Conservation (phyloP, 2,888 invertebrate genomes). For the Acanthopleura granulata region DNA sequence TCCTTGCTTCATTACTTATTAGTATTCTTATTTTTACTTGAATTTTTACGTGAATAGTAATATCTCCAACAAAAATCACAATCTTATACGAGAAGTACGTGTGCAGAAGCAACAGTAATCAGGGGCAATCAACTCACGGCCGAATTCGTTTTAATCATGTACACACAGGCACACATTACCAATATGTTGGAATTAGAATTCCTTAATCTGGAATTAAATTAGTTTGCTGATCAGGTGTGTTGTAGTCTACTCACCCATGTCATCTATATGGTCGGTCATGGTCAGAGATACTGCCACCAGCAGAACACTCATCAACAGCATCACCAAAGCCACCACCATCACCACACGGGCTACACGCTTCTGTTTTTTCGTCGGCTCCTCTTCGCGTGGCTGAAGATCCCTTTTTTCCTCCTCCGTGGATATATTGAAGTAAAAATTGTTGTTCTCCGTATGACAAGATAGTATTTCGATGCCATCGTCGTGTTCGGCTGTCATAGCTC, state of each 20-base stretch:
- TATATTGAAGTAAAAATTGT: slow-evolving; percentile 17
- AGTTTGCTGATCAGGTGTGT: no score
- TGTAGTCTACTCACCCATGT: slow-evolving; percentile 81
- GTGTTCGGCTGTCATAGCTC: slow-evolving; percentile 32
- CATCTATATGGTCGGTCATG: slow-evolving; percentile 95
- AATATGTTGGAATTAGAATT: no score
- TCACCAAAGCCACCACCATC: slow-evolving; percentile 88
- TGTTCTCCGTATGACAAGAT: slow-evolving; percentile 28
- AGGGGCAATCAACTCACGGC: no score
- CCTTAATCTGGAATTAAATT: no score
- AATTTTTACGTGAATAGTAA: no score
- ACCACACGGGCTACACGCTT: slow-evolving; percentile 77
- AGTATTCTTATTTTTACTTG: no score
- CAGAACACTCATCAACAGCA: slow-evolving; percentile 88
- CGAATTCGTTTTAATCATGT: no score
- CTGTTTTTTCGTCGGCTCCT: slow-evolving; percentile 36
- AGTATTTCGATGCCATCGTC: slow-evolving; percentile 42
- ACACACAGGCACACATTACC: no score
- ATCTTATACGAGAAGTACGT: no score
- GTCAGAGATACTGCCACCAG: slow-evolving; percentile 90
- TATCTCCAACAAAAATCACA: no score
- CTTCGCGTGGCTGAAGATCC: slow-evolving; percentile 4
- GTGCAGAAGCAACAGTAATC: no score
- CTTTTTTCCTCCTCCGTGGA: slow-evolving; percentile 17
- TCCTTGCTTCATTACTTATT: no score